Conservation (phyloP, 2,113 vertebrate species). For the Ailurus styani region DNA sequence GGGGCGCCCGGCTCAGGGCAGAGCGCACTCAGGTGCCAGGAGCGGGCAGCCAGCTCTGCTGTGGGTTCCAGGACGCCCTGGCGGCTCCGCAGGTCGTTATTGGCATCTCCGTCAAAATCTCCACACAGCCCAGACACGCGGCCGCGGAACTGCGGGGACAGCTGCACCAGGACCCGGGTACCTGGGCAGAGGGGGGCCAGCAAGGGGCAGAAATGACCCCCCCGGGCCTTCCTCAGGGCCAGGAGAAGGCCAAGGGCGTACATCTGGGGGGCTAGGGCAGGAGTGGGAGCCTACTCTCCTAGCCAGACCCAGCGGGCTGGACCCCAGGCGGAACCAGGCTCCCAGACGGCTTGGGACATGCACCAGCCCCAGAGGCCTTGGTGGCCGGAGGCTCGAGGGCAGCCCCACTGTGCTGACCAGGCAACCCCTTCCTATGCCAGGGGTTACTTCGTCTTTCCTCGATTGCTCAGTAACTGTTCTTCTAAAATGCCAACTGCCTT, state of each 20-base stretch:
- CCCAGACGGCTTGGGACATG: background rate
- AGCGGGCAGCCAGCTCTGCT: conserved; percentile 89
- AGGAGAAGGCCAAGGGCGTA: background rate
- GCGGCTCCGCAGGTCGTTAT: conserved; percentile 89
- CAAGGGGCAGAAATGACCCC: background rate
- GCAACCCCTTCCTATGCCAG: background rate
- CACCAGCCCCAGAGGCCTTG: background rate
- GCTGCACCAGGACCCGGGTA: conserved; percentile 89
- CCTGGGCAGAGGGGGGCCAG: conserved; percentile 75
- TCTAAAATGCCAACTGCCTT: conserved; percentile 11
- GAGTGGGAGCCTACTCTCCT: background rate
- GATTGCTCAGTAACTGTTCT: background rate
- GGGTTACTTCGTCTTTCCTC: background rate
- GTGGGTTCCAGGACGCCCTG: conserved; percentile 91
- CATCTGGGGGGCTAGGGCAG: no score
- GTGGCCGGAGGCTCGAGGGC: background rate
- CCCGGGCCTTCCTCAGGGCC: accelerated
- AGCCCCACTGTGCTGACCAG: accelerated
- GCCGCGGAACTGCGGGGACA: conserved; percentile 83
- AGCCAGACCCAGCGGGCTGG: background rate
- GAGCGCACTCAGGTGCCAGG: conserved; percentile 91
- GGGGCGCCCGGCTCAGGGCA: conserved; percentile 89
- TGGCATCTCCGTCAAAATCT: conserved; percentile 91
- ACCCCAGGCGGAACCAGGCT: background rate
- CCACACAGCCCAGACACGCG: conserved; percentile 90